A percentile compares a stretch with the other conserved stretches of the same genome.
Evolutionary conservation across 2,888 invertebrate species (phyloP).

Genomic region (Athalia circularis): DNA sequence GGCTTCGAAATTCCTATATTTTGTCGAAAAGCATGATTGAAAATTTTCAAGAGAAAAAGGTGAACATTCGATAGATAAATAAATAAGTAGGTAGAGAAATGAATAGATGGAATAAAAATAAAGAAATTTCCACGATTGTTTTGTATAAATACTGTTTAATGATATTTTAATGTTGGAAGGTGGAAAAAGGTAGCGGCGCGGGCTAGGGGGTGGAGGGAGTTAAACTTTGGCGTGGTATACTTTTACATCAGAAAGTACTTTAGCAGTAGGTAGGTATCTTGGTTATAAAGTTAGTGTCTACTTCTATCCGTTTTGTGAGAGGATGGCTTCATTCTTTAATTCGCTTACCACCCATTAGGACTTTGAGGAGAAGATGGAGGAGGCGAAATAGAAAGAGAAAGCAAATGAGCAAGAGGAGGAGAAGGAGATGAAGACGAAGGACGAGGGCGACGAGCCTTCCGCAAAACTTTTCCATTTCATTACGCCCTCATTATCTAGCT

Average conservation of each 20-base stretch:
- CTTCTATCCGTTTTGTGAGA: slow-evolving; percentile 54
- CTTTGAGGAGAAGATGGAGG: slow-evolving; percentile 27
- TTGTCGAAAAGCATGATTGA: too few species aligned
- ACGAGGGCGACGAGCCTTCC: slow-evolving; percentile 51
- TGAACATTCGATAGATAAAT: too few species aligned
- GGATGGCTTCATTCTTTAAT: slow-evolving; percentile 67
- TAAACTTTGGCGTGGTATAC: not conserved
- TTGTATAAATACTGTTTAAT: too few species aligned
- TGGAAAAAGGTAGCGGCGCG: too few species aligned
- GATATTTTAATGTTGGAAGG: too few species aligned
- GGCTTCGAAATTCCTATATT: too few species aligned
- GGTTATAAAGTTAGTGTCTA: slow-evolving; percentile 25
- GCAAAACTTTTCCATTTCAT: slow-evolving; percentile 72
- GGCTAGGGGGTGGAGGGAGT: too few species aligned
- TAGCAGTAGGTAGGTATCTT: slow-evolving; percentile 18
- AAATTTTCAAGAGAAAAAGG: too few species aligned
- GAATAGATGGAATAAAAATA: too few species aligned
- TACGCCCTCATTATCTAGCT: slow-evolving; percentile 54
- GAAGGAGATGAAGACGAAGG: slow-evolving; percentile 44
- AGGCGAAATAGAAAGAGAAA: not conserved
- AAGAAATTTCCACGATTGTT: too few species aligned
- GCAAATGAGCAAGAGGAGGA: not conserved
- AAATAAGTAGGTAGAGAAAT: too few species aligned
- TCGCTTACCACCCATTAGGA: slow-evolving; percentile 70
- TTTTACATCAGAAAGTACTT: slow-evolving; percentile 43